Conservation (phyloP, 2,888 invertebrate species). For the Kryphioiulus occultus region DNA sequence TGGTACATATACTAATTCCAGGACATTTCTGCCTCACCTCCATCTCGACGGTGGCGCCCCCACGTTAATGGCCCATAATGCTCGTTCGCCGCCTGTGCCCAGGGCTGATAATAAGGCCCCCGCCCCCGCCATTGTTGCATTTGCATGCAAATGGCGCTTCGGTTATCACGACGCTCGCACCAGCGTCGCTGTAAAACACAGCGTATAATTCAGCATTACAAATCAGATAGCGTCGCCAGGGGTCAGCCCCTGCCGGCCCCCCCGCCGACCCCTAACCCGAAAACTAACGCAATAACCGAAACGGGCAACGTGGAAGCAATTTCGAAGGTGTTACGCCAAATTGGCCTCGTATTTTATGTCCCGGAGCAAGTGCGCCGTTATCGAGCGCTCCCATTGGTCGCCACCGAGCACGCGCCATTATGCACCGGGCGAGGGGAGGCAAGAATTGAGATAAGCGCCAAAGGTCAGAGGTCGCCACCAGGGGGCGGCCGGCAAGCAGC, state of each 20-base stretch:
- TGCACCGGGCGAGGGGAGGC: background rate
- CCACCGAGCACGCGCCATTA: background rate
- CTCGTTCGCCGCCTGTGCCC: background rate
- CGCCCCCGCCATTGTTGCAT: conserved; percentile 1
- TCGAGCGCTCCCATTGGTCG: background rate
- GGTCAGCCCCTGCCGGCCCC: background rate
- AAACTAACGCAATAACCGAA: background rate
- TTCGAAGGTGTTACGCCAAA: background rate
- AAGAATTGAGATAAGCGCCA: background rate
- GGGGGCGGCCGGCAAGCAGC: too few species aligned
- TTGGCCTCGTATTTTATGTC: conserved; percentile 17
- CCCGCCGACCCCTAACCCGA: background rate
- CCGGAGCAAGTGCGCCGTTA: conserved; percentile 4
- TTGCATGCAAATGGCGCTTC: background rate
- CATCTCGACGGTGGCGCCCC: background rate
- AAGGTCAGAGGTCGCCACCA: conserved; percentile 12
- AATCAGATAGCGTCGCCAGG: conserved; percentile 16
- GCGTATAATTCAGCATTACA: conserved; percentile 23
- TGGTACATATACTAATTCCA: too few species aligned
- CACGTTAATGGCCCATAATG: background rate
- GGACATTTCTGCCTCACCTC: too few species aligned
- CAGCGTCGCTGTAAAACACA: conserved; percentile 17
- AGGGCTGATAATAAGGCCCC: background rate
- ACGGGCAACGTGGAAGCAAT: background rate
- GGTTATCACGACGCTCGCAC: background rate